These are phyloP conservation scores for Anastatus disparis DNA, from an alignment of 1,140 invertebrate species.

Conservation along the genomic window DNA sequence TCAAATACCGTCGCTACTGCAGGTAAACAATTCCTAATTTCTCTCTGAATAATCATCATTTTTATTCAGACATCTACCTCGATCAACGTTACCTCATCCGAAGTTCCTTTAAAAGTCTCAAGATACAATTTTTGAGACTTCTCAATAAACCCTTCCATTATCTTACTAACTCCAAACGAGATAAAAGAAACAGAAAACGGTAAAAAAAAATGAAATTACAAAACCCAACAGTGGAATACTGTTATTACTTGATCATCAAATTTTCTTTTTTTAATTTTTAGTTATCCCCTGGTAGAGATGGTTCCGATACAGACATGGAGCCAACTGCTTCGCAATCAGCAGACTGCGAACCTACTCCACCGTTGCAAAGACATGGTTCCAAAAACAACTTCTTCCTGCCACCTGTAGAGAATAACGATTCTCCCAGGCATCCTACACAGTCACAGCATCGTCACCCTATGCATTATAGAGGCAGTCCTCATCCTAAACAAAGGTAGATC, in stretches of 20 bases:
- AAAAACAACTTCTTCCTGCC: constrained; percentile 92
- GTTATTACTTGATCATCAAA: neutral
- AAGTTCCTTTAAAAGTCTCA: constrained; percentile 15
- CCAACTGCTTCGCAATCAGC: constrained; percentile 88
- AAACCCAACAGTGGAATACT: no score
- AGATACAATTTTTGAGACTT: constrained; percentile 29
- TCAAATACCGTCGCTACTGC: neutral
- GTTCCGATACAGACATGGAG: constrained; percentile 83
- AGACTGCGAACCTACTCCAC: constrained; percentile 93
- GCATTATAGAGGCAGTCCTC: constrained; percentile 80
- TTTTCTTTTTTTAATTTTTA: constrained; percentile 56
- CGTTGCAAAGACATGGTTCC: constrained; percentile 88
- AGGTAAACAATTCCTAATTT: constrained; percentile 10
- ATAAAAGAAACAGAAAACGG: constrained; percentile 14
- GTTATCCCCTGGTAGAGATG: constrained; percentile 83
- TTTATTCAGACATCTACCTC: constrained; percentile 9
- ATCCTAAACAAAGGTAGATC: constrained; percentile 75
- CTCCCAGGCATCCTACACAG: constrained; percentile 71
- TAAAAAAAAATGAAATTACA: constrained; percentile 19
- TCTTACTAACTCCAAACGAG: neutral
- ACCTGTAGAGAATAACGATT: constrained; percentile 72
- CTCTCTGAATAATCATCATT: neutral
- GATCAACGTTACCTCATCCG: constrained; percentile 6
- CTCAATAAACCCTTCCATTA: neutral
- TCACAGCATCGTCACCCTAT: constrained; percentile 65